Base-by-base conservation (phyloP, 1,140 invertebrate genomes). In the Drosophila teissieri region DNA sequence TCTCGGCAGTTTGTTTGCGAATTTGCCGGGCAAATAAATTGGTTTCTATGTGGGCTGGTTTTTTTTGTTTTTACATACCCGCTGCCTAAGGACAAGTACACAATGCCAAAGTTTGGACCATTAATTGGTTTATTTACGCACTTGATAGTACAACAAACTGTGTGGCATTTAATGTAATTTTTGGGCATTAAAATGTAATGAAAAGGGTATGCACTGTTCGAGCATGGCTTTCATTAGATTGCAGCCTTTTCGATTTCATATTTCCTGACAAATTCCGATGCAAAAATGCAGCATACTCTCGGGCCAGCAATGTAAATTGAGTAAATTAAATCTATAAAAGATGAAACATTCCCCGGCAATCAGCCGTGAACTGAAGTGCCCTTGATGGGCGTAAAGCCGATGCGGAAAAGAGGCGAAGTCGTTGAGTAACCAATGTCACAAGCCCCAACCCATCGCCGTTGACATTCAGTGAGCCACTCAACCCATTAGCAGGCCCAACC, bases 221-320 rank as follows among this genome's bases (percentile, higher is more conserved):
- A 5, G 10, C 17, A 1, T 19, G 1, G 2, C 3, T 12, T 11
- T 19, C 8, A 12, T 36, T 34, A 0, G 19, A 17, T 2, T 34
- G 14, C 15, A 19, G 15, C n/a, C 15, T 1, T 17, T 36, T 3
- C 4, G 27, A 34, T 34, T 51, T 51, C 48, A 51, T 51, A 51
- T 17, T 12, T 34, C 17, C 48, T 5, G 48, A 51, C 27, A 51
- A 52, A 52, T 52, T 52, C 31, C 49, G 10, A 36, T 51, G 27
- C 49, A 36, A 51, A 36, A 51, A 51, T 51, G 31, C 22, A 24
- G 57, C 72, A 52, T 73, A 75, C 69, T 75, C 63, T 64, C 14
- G 58, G 72, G 58, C 58, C 24, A 36, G 49, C 31, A 10, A 52
- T 27, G n/a, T 51, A 37, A 39, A 19, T 3, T 7, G 8, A 39